phyloP scores from a whole-genome alignment of 2,888 invertebrate species.

The Augiades crinisus region DNA sequence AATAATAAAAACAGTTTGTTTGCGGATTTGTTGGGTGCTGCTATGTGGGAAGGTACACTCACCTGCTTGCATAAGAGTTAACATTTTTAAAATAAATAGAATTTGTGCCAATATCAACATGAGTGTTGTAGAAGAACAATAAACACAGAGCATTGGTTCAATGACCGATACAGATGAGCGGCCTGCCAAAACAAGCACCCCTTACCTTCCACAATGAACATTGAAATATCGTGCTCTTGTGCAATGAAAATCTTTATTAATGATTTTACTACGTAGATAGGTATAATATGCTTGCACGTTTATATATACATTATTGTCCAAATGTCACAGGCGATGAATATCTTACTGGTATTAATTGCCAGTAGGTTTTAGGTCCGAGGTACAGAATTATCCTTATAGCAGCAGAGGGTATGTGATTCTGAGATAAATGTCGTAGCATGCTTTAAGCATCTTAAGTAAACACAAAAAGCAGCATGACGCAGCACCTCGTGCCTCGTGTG shows the following conservation, averaged over 20 bases:
- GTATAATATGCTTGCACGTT: too few relatives aligned
- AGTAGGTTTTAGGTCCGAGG: too few relatives aligned
- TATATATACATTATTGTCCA: neutral
- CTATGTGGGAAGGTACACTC: neutral
- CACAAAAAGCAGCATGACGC: too few relatives aligned
- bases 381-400: too few relatives aligned
- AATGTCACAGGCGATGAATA: conserved; percentile 2
- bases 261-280: too few relatives aligned
- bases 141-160: conserved; percentile 62
- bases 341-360: neutral
- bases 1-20: too few relatives aligned
- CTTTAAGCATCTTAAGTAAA: too few relatives aligned
- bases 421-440: too few relatives aligned
- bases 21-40: neutral
- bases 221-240: conserved; percentile 21
- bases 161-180: conserved; percentile 56
- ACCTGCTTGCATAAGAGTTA: conserved; percentile 49
- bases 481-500: too few relatives aligned
- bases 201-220: conserved; percentile 56
- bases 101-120: conserved; percentile 74
- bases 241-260: conserved; percentile 11
- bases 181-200: conserved; percentile 74
- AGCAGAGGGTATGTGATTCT: too few relatives aligned
- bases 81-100: conserved; percentile 74
- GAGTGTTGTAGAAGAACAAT: conserved; percentile 71